phyloP scores from a whole-genome alignment of 2,113 vertebrate genomes.

The Pterocles burchelli region DNA sequence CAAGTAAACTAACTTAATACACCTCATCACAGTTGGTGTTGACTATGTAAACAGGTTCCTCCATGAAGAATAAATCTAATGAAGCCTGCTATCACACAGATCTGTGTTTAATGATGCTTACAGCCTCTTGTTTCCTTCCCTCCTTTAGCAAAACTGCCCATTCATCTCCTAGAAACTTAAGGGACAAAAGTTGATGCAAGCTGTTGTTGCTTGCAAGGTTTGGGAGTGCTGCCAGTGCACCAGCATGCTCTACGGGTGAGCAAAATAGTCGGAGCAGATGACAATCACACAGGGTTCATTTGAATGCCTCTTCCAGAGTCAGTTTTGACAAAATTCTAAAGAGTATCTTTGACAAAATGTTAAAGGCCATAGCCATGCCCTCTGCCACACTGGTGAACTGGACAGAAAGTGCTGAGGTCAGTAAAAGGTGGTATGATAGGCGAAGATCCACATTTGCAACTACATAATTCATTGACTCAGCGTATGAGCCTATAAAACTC shows the following conservation, averaged over 20 bases:
- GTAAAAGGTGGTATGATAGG: not conserved
- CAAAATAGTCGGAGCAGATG: not conserved
- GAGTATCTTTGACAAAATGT: not conserved
- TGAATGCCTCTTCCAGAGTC: not conserved
- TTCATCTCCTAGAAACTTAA: not conserved
- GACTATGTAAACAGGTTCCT: not conserved
- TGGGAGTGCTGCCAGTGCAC: not conserved
- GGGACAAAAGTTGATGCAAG: not conserved
- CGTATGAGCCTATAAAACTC: not conserved
- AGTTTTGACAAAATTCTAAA: not conserved
- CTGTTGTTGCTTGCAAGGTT: not conserved
- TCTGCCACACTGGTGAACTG: not conserved
- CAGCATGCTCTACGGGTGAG: not conserved
- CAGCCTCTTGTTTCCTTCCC: not conserved
- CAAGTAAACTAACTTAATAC: not conserved
- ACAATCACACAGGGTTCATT: not conserved
- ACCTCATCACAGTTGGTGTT: not conserved
- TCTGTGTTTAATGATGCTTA: not conserved
- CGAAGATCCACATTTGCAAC: not conserved
- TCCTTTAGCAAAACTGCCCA: not conserved
- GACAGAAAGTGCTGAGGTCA: not conserved
- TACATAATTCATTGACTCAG: not conserved
- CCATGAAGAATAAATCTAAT: not conserved
- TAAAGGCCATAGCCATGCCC: not conserved
- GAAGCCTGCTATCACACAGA: not conserved